Evolutionary conservation across 2,797 vertebrate genomes (phyloP), one percentile per base, ranked within the genome.

Genomic region (Lutjanus argentimaculatus): DNA sequence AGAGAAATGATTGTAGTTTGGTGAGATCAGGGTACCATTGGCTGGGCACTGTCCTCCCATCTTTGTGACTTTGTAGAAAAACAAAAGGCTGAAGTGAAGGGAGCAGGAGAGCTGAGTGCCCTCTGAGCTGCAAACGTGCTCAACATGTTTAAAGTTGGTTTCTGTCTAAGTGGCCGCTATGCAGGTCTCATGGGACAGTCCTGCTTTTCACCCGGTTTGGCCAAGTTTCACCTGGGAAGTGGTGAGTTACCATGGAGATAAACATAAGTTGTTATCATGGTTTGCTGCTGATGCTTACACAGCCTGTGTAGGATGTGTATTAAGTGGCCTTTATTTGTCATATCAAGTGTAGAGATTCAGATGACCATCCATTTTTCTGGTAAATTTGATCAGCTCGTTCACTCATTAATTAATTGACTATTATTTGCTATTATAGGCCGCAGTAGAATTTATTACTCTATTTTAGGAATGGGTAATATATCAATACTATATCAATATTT

Each of bases 171-270:
- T 16, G 66, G 71, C 7, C 82, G 61, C 8, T 25, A 57, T 74
- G 52, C 79, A 59, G 48, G 65, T 57, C 17, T 75, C 11, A 72
- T 36, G 66, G 75, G 70, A 49, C 25, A 72, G 22, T 14, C 12
- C 8, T 63, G 67, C 73, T 74, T 22, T 52, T 58, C 70, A 53
- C 67, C 55, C 7, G 62, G 21, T 58, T 69, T 70, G 49, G 85
- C 85, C 65, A 86, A 77, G 78, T 87, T 93, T 72, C 86, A 87
- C 73, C 68, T 71, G 19, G 30, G 45, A 17, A 84, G 65, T 77
- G 93, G 93, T 94, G 87, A 93, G 93, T 91, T 64, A 64, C 43
- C 21, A 25, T 57, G 45, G 64, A 55, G 22, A 67, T 46, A 46
- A 14, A 17, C 0, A 1, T 7, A 36, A 16, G 25, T 36, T 36